Evolutionary conservation across 37 sponge, comb jelly and placozoan genomes (phyloP), one percentile per base, ranked within the genome.

Genomic region (Dysidea cf. avara): DNA sequence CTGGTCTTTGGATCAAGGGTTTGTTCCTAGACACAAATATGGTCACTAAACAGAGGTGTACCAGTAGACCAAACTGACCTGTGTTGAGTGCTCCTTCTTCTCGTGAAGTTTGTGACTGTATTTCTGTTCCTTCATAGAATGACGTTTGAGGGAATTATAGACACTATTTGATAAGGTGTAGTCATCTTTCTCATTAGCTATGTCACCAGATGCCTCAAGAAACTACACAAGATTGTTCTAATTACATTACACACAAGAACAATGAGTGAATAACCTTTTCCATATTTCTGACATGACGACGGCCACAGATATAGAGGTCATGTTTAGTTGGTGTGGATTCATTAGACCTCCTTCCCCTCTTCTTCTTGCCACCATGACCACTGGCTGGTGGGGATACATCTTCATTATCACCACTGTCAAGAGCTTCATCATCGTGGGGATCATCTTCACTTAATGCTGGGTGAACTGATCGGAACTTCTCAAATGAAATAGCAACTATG

Each of bases 71-170:
- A n/a, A n/a, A n/a, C n/a, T n/a, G n/a, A n/a, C n/a, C n/a, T 83
- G 84, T 6, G 95, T 94, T 21, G 95, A 86, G 74, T 83, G 88
- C 39, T 91, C 95, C 68, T 94, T 87, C 81, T 91, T 92, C 68
- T 94, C 95, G 46, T 90, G 88, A 7, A 86, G 72, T 35, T 81
- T 33, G 48, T 86, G 80, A n/a, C 72, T 60, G 58, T 74, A 35
- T 51, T 74, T 82, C 64, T 94, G 80, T 38, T 94, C 95, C 46
- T 68, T 83, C 22, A 62, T 56, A 1, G 95, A 93, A 70, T 91
- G 93, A 51, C 34, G 72, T 46, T 75, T 81, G 61, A 94, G 69
- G 0, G 80, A 61, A 77, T 89, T 94, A 81, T 68, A 94, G 36
- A 94, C 92, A 28, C 61, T 39, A 63, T 94, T 94, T 46, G 88